Evolutionary conservation across 1,140 invertebrate genomes (phyloP).

Genomic region (Neelides sp.): DNA sequence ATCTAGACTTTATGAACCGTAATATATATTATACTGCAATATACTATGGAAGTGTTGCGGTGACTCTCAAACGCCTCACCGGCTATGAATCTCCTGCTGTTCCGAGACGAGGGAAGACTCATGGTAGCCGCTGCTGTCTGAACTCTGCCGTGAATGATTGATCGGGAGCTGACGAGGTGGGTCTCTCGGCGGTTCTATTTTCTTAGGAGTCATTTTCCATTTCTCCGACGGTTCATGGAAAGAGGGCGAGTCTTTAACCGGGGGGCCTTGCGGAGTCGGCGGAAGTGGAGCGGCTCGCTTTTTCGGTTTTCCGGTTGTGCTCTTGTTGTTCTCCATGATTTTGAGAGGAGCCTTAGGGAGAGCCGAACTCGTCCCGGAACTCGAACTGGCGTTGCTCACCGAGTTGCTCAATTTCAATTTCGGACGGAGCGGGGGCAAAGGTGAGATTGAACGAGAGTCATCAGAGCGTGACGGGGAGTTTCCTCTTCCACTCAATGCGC

Average conservation of each 20-base stretch:
- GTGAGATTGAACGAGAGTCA: conserved; percentile 34
- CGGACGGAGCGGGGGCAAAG: conserved; percentile 33
- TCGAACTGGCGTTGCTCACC: conserved; percentile 21
- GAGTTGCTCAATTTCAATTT: conserved; percentile 24
- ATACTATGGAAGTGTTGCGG: too few species aligned
- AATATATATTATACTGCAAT: too few species aligned
- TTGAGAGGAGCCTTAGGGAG: conserved; percentile 5
- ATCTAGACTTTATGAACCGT: too few species aligned
- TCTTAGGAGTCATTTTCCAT: conserved; percentile 18
- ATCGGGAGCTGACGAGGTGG: conserved; percentile 33
- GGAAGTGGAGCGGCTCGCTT: conserved; percentile 28
- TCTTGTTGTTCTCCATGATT: not conserved
- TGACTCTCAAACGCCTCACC: too few species aligned
- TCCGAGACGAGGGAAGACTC: conserved; percentile 49
- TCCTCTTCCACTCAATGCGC: conserved; percentile 36
- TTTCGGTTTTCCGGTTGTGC: conserved; percentile 17
- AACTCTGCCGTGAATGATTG: conserved; percentile 58
- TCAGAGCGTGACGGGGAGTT: conserved; percentile 38
- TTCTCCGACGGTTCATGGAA: not conserved
- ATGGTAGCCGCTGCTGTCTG: conserved; percentile 62
- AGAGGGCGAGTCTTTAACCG: not conserved
- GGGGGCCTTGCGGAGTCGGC: conserved; percentile 6
- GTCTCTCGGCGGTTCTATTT: conserved; percentile 33
- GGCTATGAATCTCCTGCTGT: too few species aligned
- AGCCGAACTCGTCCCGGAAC: conserved; percentile 17